Percentiles rank a stretch among this genome's conserved stretches.
Evolutionary conservation across 1,140 invertebrate genomes (phyloP).

Genomic region (Bombus picipes): DNA sequence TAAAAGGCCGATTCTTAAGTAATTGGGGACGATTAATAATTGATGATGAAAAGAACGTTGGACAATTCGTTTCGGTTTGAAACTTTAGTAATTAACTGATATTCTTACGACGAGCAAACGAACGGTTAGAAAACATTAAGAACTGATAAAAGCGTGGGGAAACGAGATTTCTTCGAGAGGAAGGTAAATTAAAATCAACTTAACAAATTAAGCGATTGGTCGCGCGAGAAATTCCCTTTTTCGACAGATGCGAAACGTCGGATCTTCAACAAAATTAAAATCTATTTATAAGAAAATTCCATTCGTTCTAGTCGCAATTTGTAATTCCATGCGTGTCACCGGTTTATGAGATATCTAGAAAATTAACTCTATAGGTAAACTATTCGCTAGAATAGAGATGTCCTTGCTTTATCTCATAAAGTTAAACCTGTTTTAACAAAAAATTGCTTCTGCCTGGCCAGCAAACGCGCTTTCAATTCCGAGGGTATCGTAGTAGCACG

Average conservation of each 20-base stretch:
- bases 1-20: constrained; percentile 16
- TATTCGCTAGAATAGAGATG: too few species aligned
- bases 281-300: background rate
- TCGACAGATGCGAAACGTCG: background rate
- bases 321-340: too few species aligned
- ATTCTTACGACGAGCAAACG: constrained; percentile 43
- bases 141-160: constrained; percentile 1
- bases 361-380: too few species aligned
- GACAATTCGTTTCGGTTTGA: constrained; percentile 42
- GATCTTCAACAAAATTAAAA: background rate
- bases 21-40: constrained; percentile 55
- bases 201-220: constrained; percentile 9
- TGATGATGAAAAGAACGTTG: constrained; percentile 37
- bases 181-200: constrained; percentile 1
- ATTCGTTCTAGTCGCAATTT: background rate
- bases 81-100: constrained; percentile 64
- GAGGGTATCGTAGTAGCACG: too few species aligned
- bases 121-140: constrained; percentile 26
- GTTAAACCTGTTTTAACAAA: too few species aligned
- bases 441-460: too few species aligned
- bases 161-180: constrained; percentile 2
- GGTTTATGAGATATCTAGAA: too few species aligned
- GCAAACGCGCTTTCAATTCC: too few species aligned
- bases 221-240: background rate
- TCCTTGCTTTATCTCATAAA: too few species aligned